These are phyloP conservation scores for Leptopilina clavipes DNA, from an alignment of 1,140 invertebrate species.

Conservation along the genomic window DNA sequence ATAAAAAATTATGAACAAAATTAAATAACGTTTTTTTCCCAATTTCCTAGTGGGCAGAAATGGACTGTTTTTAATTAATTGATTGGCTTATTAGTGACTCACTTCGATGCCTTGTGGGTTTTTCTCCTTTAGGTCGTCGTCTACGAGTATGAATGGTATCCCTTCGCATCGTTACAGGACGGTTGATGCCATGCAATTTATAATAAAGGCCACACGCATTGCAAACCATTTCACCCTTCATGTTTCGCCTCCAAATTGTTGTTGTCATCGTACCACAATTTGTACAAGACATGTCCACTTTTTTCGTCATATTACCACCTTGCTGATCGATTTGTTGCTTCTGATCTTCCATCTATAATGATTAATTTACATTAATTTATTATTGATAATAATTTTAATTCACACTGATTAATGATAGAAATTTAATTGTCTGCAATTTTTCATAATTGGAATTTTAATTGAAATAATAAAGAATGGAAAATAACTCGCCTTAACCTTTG, in stretches of 20 bases:
- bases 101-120: slow-evolving; percentile 73
- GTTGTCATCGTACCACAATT: slow-evolving; percentile 93
- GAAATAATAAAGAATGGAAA: not conserved
- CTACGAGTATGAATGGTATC: slow-evolving; percentile 97
- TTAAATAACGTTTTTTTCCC: no score
- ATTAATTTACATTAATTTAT: no score
- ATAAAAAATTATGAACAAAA: no score
- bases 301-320: slow-evolving; percentile 65
- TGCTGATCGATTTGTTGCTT: slow-evolving; percentile 68
- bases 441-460: slow-evolving; percentile 7
- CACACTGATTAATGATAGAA: no score
- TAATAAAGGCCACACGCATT: slow-evolving; percentile 96
- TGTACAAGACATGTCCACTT: slow-evolving; percentile 84
- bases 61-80: not conserved
- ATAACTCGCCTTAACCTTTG: slow-evolving; percentile 40
- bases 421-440: not conserved
- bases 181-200: slow-evolving; percentile 92
- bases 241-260: slow-evolving; percentile 93
- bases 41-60: no score
- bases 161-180: slow-evolving; percentile 95
- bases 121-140: slow-evolving; percentile 86
- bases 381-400: no score
- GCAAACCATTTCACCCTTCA: slow-evolving; percentile 93
- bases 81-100: slow-evolving; percentile 40
- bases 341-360: slow-evolving; percentile 62